Percentiles rank a stretch among this genome's conserved stretches.
phyloP scores from a whole-genome alignment of 1,140 invertebrate species.

The Aradophagus sp. region DNA sequence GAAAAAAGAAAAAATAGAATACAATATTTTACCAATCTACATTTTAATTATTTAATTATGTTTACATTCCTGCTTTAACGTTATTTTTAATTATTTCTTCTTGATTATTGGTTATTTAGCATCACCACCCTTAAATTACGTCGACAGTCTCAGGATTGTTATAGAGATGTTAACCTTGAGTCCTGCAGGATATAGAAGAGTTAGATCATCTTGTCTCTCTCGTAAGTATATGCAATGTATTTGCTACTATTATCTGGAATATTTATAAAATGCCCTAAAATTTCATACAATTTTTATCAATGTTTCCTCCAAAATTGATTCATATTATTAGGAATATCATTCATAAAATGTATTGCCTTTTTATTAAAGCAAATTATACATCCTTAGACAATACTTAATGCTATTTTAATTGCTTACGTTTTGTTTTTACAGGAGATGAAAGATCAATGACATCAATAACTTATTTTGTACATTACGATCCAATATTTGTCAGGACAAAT shows the following conservation, averaged over 20 bases:
- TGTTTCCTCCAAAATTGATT: slow-evolving; percentile 8
- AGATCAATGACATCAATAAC: slow-evolving; percentile 55
- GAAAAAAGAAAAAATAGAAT: no score
- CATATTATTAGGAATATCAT: slow-evolving; percentile 3
- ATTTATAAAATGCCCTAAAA: no score
- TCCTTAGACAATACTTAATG: no score
- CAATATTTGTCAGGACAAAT: slow-evolving; percentile 44
- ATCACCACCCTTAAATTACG: slow-evolving; percentile 50
- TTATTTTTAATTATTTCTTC: slow-evolving; percentile 12
- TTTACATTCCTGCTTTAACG: no score
- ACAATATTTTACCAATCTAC: no score
- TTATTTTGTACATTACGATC: slow-evolving; percentile 67
- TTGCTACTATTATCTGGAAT: no score
- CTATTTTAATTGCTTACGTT: no score
- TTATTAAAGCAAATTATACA: no score
- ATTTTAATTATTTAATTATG: no score
- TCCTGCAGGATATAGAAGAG: slow-evolving; percentile 67
- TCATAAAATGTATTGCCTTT: background rate
- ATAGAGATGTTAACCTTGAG: slow-evolving; percentile 63
- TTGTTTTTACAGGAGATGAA: slow-evolving; percentile 47
- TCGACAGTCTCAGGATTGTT: slow-evolving; percentile 62
- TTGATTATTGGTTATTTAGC: slow-evolving; percentile 57
- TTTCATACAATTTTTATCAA: slow-evolving; percentile 1
- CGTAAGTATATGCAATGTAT: slow-evolving; percentile 60
- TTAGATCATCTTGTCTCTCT: slow-evolving; percentile 64